Base-by-base conservation (phyloP, 2,113 vertebrate species). In the Acanthochromis polyacanthus region DNA sequence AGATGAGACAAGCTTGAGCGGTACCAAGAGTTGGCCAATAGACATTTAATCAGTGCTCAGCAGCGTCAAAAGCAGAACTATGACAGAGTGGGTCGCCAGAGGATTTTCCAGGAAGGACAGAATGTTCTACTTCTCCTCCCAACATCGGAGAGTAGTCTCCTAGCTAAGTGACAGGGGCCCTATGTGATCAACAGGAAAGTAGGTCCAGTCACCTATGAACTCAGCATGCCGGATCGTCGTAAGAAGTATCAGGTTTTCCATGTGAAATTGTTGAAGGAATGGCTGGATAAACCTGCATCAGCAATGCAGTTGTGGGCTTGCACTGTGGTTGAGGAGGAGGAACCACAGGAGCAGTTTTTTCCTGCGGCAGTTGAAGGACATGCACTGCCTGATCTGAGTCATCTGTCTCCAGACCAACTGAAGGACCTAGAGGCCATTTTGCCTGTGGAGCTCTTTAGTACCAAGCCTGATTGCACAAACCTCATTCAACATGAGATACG, bases 81-180 rank as follows among this genome's bases (percentile, higher is more conserved):
- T 12, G 62, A 50, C 0, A 64, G 46, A 0, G 20, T 0, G 11
- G 23, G 23, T 30, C 0, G 0, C 10, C 30, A 22, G 3, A 64
- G 10, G 3, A 28, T 30, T 22, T 50, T 64, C 19, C 38, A 50
- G 15, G 45, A 64, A 3, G 45, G 62, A 17, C 17, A 64, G 28
- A 50, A 30, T 14, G 45, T 64, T 19, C 5, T 1, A 20, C 25
- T 64, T 32, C n/a, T 40, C 20, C 36, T 22, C 0, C n/a, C 58
- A 40, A 40, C n/a, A 40, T 40, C 32, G 8, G n/a, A 60, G 0
- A 60, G 20, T 4, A 10, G 45, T 4, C 45, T 46, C 14, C 45
- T 17, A 5, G 45, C 15, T 5, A 46, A 46, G 45, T 46, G 15
- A 15, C 45, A 46, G 45, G 45, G 43, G 4, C 43, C 43, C 11